Base-by-base conservation (phyloP, 2,797 vertebrate genomes). In the Garrulus glandarius region DNA sequence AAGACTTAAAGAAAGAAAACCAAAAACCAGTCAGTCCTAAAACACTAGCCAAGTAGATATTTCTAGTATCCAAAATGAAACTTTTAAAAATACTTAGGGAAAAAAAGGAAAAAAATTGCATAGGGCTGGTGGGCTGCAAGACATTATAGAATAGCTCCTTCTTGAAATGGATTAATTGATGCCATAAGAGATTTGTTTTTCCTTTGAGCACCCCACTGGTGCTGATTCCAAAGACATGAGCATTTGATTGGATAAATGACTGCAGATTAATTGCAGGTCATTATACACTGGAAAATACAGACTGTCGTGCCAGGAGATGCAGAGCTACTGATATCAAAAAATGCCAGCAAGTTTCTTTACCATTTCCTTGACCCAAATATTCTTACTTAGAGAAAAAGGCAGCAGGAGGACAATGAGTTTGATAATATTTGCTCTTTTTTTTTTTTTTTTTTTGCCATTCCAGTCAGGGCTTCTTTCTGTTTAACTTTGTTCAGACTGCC, bases 211-310 rank as follows among this genome's bases (percentile, higher is more conserved):
- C 39, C 53, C 71, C 81, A 65, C 46, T 78, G 52, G 60, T 82
- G 92, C 47, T 83, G 47, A 89, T 87, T 94, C 61, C 69, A 94
- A 92, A 96, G 92, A 92, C 30, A 94, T 20, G 24, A 71, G 60
- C 16, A 70, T 89, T 88, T 84, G 47, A 86, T 36, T 74, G 56
- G 77, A 63, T 82, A 84, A 90, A 88, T 41, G 41, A 70, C 63
- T 64, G 61, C 49, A 87, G 43, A 84, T 69, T 87, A 89, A 89
- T 21, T 80, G 81, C 47, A 93, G 39, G 49, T 91, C 67, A 84
- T 74, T 85, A 53, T 36, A 34, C 50, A 46, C 44, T 70, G 27
- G 43, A 85, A 96, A 94, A 95, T 50, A 76, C 19, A 74, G 39
- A 53, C 20, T 82, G 26, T 21, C 3, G 9, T 36, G 30, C 27